Conservation (phyloP, 2,888 invertebrate species). For the Himalopsyche kuldschensis region DNA sequence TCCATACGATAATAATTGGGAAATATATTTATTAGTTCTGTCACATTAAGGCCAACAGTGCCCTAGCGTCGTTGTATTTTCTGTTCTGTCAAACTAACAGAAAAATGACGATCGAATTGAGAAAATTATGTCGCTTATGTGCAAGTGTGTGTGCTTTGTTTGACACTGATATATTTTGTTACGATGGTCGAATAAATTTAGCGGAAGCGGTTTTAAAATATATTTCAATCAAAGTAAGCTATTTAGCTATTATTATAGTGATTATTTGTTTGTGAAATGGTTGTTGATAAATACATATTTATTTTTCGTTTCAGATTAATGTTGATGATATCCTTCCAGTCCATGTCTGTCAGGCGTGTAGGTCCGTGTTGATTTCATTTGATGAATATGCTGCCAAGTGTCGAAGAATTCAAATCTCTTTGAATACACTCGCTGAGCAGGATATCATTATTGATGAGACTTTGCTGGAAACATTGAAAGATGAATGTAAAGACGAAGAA, state of each 20-base stretch:
- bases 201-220: slow-evolving; percentile 10
- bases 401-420: not conserved
- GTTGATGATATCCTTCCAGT: slow-evolving; percentile 2
- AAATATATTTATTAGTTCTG: not conserved
- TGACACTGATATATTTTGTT: not conserved
- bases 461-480: not conserved
- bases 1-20: not conserved
- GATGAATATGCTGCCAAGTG: slow-evolving; percentile 20
- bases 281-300: not conserved
- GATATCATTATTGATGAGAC: not conserved
- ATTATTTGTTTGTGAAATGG: not conserved
- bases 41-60: not conserved
- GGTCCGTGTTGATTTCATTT: not conserved
- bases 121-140: slow-evolving; percentile 14
- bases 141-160: slow-evolving; percentile 1
- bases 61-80: not conserved
- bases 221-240: slow-evolving; percentile 12
- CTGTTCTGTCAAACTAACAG: not conserved
- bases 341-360: slow-evolving; percentile 7
- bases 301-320: slow-evolving; percentile 2
- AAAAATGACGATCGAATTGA: slow-evolving; percentile 4
- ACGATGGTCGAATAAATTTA: not conserved
- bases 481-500: not conserved
- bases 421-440: not conserved
- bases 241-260: not conserved